These are phyloP conservation scores for Carcina quercana DNA, from an alignment of 2,888 invertebrate genomes.

Conservation along the genomic window DNA sequence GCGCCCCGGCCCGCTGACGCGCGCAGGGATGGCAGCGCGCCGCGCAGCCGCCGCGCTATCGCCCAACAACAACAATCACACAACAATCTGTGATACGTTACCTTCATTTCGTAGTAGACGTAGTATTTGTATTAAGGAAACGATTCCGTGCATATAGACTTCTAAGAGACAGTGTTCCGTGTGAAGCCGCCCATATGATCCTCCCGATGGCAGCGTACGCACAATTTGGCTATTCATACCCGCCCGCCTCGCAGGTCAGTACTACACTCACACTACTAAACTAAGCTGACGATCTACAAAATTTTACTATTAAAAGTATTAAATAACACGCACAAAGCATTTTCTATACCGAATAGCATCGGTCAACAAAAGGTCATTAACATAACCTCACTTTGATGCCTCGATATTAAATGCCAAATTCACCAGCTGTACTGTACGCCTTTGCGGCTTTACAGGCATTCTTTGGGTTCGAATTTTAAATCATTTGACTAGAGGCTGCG, in stretches of 20 bases:
- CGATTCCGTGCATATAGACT: conserved; percentile 59
- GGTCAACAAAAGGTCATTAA: too few relatives aligned
- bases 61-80: conserved; percentile 43
- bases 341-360: too few relatives aligned
- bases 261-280: not conserved
- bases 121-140: conserved; percentile 49
- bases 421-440: too few relatives aligned
- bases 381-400: too few relatives aligned
- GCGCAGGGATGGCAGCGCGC: conserved; percentile 66
- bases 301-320: too few relatives aligned
- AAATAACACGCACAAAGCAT: too few relatives aligned
- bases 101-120: conserved; percentile 41
- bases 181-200: conserved; percentile 74
- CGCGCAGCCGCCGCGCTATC: conserved; percentile 62
- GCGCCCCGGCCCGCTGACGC: conserved; percentile 53
- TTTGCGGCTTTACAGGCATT: too few relatives aligned
- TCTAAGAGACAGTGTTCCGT: conserved; percentile 67
- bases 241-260: conserved; percentile 93
- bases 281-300: too few relatives aligned
- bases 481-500: too few relatives aligned
- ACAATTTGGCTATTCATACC: conserved; percentile 94
- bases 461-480: too few relatives aligned
- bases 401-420: too few relatives aligned
- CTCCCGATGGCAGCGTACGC: conserved; percentile 85
- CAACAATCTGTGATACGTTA: conserved; percentile 68